Percentiles rank a stretch among this genome's conserved stretches.
These are phyloP conservation scores for Argyresthia goedartella DNA, from an alignment of 2,888 invertebrate species.

Conservation along the genomic window DNA sequence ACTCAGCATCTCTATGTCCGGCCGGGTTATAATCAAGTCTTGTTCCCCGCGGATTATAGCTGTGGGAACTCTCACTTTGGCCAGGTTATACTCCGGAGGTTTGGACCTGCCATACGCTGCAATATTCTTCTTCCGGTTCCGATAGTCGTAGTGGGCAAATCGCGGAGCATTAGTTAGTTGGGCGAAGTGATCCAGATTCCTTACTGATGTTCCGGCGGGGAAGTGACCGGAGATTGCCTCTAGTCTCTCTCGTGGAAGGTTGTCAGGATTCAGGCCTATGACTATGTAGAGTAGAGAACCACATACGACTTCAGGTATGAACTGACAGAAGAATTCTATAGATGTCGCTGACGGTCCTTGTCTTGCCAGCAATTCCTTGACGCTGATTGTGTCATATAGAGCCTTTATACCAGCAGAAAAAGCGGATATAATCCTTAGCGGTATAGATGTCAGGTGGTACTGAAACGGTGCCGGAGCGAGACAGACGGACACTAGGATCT, in stretches of 20 bases:
- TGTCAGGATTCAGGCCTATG: not conserved
- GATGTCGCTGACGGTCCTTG: not conserved
- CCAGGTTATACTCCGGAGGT: not conserved
- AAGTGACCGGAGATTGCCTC: not conserved
- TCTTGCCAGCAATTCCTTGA: not conserved
- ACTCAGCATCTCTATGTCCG: not conserved
- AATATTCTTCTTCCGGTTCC: not conserved
- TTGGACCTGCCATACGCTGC: not conserved
- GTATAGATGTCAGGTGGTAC: not conserved
- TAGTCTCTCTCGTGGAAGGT: not conserved
- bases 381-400: not conserved
- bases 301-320: not conserved
- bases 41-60: not conserved
- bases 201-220: not conserved
- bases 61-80: not conserved
- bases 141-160: not conserved
- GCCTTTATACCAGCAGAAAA: conserved; percentile 8
- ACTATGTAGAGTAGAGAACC: not conserved
- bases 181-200: not conserved
- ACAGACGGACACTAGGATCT: conserved; percentile 5
- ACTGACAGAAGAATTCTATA: not conserved
- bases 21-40: not conserved
- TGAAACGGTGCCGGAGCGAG: not conserved
- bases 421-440: conserved; percentile 4
- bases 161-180: not conserved